Conservation (phyloP, 2,888 invertebrate species). For the Macaria liturata region DNA sequence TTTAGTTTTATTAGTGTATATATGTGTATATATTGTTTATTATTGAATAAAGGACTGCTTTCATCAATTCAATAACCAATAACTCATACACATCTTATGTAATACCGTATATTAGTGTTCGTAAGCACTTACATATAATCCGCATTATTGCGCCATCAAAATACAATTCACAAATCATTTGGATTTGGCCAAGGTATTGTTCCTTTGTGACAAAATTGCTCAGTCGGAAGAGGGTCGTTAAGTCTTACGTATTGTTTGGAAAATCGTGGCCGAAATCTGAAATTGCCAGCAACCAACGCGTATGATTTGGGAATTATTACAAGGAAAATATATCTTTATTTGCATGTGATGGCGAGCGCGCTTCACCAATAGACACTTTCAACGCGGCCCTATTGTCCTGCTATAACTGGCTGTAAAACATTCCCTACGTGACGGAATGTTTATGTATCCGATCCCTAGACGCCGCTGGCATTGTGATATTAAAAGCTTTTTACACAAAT, state of each 20-base stretch:
- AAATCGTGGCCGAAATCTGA: conserved; percentile 25
- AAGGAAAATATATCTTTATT: conserved; percentile 35
- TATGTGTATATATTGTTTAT: no score
- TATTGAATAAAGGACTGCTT: no score
- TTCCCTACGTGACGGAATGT: conserved; percentile 77
- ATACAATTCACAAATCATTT: conserved; percentile 28
- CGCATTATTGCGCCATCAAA: conserved; percentile 26
- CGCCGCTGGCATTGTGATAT: conserved; percentile 55
- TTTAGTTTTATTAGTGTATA: no score
- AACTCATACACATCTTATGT: no score
- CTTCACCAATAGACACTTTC: conserved; percentile 55
- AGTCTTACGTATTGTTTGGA: conserved; percentile 30
- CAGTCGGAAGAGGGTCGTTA: conserved; percentile 34
- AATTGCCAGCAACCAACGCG: conserved; percentile 8
- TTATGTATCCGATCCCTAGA: conserved; percentile 77
- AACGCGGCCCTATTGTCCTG: conserved; percentile 74
- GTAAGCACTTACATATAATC: no score
- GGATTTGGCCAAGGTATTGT: conserved; percentile 32
- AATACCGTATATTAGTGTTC: no score
- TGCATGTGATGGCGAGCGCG: conserved; percentile 43
- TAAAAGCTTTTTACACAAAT: conserved; percentile 40
- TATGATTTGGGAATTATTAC: conserved; percentile 17
- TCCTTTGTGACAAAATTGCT: conserved; percentile 37
- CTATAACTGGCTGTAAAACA: conserved; percentile 70
- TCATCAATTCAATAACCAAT: no score